Evolutionary conservation across 2,888 invertebrate species (phyloP).

Genomic region (Anthophora plumipes): DNA sequence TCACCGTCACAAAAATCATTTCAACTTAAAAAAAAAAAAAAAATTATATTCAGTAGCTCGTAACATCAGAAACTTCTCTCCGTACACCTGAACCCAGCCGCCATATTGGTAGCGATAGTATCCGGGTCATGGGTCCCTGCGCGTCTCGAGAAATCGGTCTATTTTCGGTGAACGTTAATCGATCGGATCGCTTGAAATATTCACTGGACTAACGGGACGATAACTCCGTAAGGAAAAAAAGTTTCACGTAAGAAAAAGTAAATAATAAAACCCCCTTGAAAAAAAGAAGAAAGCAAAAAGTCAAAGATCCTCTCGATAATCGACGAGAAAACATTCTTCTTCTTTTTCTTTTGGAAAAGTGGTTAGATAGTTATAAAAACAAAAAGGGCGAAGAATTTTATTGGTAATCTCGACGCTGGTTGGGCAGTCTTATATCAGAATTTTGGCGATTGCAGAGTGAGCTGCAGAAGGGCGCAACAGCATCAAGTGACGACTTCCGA

Average conservation of each 20-base stretch:
- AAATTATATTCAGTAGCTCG: no score
- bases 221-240: not conserved
- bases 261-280: not conserved
- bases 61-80: not conserved
- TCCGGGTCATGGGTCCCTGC: not conserved
- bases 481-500: conserved; percentile 84
- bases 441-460: conserved; percentile 81
- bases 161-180: not conserved
- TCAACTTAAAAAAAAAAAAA: no score
- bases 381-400: not conserved
- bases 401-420: conserved; percentile 10
- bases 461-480: conserved; percentile 82
- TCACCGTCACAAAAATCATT: not conserved
- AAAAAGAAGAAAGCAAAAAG: not conserved
- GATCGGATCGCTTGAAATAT: not conserved
- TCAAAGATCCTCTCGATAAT: not conserved
- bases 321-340: no score
- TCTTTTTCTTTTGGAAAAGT: no score
- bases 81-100: not conserved
- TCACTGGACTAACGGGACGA: not conserved
- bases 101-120: not conserved
- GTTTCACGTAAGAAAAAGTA: not conserved
- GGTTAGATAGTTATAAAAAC: not conserved
- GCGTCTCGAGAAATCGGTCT: conserved; percentile 29
- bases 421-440: conserved; percentile 69